A percentile compares a stretch with the other conserved stretches of the same genome.
phyloP scores from a whole-genome alignment of 2,797 vertebrate genomes.

The Gambelia wislizenii region DNA sequence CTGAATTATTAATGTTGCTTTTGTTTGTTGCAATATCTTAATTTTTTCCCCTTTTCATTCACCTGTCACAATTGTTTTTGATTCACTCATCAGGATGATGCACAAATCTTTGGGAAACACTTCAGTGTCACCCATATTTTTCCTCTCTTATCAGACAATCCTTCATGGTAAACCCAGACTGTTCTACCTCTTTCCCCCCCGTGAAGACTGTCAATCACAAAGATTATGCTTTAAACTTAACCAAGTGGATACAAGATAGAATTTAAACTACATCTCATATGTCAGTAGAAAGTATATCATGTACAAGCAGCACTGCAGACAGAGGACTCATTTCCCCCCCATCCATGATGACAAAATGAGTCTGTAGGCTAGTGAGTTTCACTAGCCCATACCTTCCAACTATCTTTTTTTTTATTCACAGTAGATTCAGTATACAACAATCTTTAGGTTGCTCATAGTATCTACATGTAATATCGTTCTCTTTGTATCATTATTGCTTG shows the following conservation, averaged over 20 bases:
- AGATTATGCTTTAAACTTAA: constrained; percentile 76
- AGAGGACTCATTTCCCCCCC: not conserved
- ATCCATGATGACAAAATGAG: constrained; percentile 51
- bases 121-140: constrained; percentile 73
- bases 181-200: constrained; percentile 51
- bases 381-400: constrained; percentile 2
- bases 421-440: no score
- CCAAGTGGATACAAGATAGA: constrained; percentile 73
- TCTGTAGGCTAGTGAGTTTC: constrained; percentile 6
- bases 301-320: constrained; percentile 53
- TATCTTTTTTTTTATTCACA: no score
- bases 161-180: constrained; percentile 69
- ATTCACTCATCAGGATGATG: constrained; percentile 73
- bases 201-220: constrained; percentile 76
- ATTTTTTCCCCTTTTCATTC: constrained; percentile 77
- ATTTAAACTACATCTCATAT: constrained; percentile 73
- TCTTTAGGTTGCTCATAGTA: no score
- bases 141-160: constrained; percentile 76
- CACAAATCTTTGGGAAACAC: constrained; percentile 78
- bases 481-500: no score
- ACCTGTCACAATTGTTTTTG: constrained; percentile 77
- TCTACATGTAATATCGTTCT: no score
- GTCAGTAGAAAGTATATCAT: constrained; percentile 69
- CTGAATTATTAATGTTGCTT: constrained; percentile 82
- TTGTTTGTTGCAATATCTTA: constrained; percentile 79